phyloP scores from a whole-genome alignment of 2,888 invertebrate genomes.

The Aphelenchoides bicaudatus region DNA sequence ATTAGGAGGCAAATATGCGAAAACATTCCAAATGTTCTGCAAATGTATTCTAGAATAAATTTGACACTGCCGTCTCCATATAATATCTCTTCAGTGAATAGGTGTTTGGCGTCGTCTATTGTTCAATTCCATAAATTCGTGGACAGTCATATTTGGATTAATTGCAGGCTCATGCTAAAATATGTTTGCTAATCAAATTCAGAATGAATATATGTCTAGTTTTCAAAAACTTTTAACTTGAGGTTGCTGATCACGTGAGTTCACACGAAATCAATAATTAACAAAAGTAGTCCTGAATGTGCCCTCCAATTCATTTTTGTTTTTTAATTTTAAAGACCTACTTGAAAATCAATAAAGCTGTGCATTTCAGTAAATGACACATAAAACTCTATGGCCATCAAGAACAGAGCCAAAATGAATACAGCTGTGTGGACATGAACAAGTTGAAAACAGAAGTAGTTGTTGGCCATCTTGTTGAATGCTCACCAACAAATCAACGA shows the following conservation, averaged over 20 bases:
- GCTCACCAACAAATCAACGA: no score
- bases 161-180: no score
- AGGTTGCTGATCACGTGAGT: no score
- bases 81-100: background rate
- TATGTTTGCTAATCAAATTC: no score
- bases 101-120: background rate
- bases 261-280: no score
- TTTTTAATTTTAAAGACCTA: background rate
- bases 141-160: conserved; percentile 2
- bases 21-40: background rate
- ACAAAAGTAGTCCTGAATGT: no score
- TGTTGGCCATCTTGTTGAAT: background rate
- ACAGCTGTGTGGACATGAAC: conserved; percentile 4
- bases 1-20: background rate
- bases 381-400: background rate
- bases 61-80: conserved; percentile 3
- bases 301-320: background rate
- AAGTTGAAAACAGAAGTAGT: background rate
- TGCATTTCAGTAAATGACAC: background rate
- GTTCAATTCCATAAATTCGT: background rate
- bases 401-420: background rate
- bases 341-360: background rate
- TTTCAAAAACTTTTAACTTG: no score
- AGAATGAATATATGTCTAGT: no score
- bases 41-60: conserved; percentile 1